Evolutionary conservation across 1,140 invertebrate species (phyloP), one percentile per base, ranked within the genome.

Genomic region (Trissolcus basalis): DNA sequence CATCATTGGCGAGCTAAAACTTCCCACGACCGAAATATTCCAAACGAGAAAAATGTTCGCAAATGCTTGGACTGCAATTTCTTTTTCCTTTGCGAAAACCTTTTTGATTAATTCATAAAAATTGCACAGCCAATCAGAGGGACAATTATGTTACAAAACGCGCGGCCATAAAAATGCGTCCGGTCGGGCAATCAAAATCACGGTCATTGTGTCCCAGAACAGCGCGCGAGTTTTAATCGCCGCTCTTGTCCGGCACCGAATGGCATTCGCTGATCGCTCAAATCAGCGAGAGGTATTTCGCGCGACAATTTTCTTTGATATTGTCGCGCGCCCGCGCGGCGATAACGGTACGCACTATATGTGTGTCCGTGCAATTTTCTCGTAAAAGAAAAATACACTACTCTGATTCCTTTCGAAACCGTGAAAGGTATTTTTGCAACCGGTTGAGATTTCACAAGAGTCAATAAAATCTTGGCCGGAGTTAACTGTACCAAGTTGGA

Each of bases 381-480:
- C 50, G 33, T 14, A 73, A 53, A 48, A 60, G 60, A 73, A 64
- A 35, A 51, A 55, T 59, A 43, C 43, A 56, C 69, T 59, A 67
- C 61, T 55, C 55, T 45, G 45, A 67, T 59, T 74, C 63, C 56
- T 74, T 67, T 61, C 56, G 61, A 65, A 65, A 54, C 61, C 39
- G 70, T 67, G 61, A 73, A 73, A 73, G 61, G 61, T 55, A 65
- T 65, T 73, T 73, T 73, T 60, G 61, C 61, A 65, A 73, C 61
- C 56, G 70, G 61, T 60, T 44, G 9, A 45, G 48, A 58, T 67
- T 65, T 73, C 70, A 65, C 56, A 73, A 73, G 43, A 65, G 61
- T 10, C 61, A 73, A 73, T 73, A 73, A 73, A 73, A 73, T 67
- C 61, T 49, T 65, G 53, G 58, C 54, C 56, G 50, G 50, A 63